Conservation (phyloP, 2,888 invertebrate genomes). For the Thysanoteuthis rhombus region DNA sequence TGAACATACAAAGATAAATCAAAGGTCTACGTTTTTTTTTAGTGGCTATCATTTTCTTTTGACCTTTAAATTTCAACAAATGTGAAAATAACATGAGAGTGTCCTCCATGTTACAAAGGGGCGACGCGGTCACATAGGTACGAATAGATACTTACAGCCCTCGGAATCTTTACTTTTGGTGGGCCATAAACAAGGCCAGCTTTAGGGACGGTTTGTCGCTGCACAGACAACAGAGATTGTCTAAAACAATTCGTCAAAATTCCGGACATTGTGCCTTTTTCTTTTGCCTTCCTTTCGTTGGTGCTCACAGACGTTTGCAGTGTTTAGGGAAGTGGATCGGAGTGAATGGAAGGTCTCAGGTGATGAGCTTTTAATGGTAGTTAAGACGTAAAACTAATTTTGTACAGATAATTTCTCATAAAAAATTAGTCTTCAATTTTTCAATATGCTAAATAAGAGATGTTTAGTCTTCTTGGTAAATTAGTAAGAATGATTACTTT, state of each 20-base stretch:
- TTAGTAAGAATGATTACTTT: neutral
- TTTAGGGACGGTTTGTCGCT: constrained; percentile 35
- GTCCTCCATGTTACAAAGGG: neutral
- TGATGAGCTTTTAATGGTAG: neutral
- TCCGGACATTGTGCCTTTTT: constrained; percentile 36
- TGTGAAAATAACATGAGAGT: neutral
- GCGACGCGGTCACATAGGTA: neutral
- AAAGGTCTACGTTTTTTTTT: neutral
- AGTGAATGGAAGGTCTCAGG: neutral
- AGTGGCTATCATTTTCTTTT: neutral
- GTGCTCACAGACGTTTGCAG: neutral
- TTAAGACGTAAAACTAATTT: neutral
- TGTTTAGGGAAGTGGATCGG: neutral
- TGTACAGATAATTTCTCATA: neutral
- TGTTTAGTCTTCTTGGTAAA: neutral
- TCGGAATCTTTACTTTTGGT: constrained; percentile 41
- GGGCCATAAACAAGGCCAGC: constrained; percentile 45
- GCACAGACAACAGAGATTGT: constrained; percentile 35
- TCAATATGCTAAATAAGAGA: neutral
- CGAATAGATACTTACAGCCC: constrained; percentile 37
- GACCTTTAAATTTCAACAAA: neutral
- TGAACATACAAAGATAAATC: neutral
- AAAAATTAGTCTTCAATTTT: neutral
- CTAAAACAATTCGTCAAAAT: constrained; percentile 34
- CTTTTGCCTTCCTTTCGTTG: neutral